Evolutionary conservation across 2,797 vertebrate species (phyloP).

Genomic region (Heteromormyrus szaboi): DNA sequence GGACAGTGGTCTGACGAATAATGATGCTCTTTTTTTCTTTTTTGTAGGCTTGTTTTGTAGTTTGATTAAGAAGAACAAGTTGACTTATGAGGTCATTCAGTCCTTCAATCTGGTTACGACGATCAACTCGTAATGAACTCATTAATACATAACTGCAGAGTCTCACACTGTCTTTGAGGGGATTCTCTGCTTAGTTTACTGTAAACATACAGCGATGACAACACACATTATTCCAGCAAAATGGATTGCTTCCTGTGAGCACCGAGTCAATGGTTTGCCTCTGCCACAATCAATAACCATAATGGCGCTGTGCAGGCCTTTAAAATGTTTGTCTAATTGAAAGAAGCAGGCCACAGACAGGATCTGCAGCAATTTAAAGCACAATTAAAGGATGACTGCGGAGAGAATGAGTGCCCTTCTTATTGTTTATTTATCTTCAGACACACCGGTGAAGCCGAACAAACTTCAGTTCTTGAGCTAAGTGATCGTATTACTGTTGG

Average conservation of each 20-base stretch:
- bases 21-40: neutral
- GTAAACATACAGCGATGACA: neutral
- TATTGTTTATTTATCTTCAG: conserved; percentile 1
- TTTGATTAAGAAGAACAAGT: neutral
- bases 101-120: neutral
- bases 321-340: conserved; percentile 24
- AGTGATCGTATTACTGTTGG: neutral
- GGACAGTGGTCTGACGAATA: neutral
- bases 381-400: neutral
- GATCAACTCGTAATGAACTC: neutral
- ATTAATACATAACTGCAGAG: neutral
- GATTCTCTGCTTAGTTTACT: conserved; percentile 9
- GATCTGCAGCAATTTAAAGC: conserved; percentile 4
- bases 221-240: conserved; percentile 14
- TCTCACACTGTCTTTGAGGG: conserved; percentile 1
- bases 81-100: neutral
- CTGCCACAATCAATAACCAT: conserved; percentile 18
- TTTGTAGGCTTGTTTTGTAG: neutral
- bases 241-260: conserved; percentile 10
- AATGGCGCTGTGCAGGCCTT: conserved; percentile 9
- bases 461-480: neutral
- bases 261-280: conserved; percentile 7
- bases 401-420: neutral
- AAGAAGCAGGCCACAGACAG: conserved; percentile 9
- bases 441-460: neutral